Base-by-base conservation (phyloP, 2,797 vertebrate genomes). In the Gambelia wislizenii region DNA sequence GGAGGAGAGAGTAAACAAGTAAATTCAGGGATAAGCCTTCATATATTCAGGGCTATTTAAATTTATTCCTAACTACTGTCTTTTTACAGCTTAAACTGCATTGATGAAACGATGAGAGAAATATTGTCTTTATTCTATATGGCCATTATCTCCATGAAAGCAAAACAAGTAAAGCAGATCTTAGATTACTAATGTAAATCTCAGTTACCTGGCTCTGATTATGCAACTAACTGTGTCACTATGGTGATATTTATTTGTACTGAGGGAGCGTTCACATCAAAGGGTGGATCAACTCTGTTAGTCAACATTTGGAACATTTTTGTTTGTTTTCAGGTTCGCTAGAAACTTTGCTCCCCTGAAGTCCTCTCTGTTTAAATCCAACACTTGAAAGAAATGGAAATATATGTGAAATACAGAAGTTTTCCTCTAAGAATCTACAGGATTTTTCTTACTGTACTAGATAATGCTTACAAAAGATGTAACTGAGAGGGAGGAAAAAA, bases 401-500 rank as follows among this genome's bases (percentile, higher is more conserved):
- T 8, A 84, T 92, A 54, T 42, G 76, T 6, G 47, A 95, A 94
- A 92, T 93, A 91, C 95, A 89, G 86, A 89, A 47, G 85, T 78
- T 70, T 87, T 49, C 90, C 61, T 93, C 44, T 88, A 83, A 91
- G 54, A 30, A 94, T 1, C 0, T 59, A 89, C 87, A 89, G 83
- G 84, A 75, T 92, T 78, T 88, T 18, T 88, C 49, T 92, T 59
- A 33, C 87, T 88, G 74, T 90, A 84, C 90, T 89, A 91, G 92
- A 91, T 90, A 92, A 90, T 87, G 67, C 59, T 95, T 94, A 89
- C 87, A 78, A 91, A 94, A 91, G 90, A 93, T 94, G 91, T 83
- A 1, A 79, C 89, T 89, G 89, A 67, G 12, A 67, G 30, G 30
- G 1, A 1, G 14, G 52, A 74, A 85, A 86, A 77, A 25, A 74